A percentile compares a stretch with the other conserved stretches of the same genome.
These are phyloP conservation scores for Scomber colias DNA, from an alignment of 2,113 vertebrate genomes.

Conservation along the genomic window DNA sequence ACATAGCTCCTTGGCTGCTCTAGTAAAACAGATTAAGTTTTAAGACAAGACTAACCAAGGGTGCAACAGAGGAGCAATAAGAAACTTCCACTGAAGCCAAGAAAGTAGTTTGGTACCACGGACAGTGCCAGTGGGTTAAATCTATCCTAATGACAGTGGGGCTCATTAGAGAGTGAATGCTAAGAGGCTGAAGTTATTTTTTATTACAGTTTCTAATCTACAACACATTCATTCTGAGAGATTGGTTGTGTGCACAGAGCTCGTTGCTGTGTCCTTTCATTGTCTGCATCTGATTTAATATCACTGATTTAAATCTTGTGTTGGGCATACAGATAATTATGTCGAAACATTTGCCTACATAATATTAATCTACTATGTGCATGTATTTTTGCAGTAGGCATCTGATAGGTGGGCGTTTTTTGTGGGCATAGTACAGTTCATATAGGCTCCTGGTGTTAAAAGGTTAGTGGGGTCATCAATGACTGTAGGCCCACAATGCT, in stretches of 20 bases:
- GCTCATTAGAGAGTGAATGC: not conserved
- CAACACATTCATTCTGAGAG: not conserved
- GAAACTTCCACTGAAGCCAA: conserved; percentile 12
- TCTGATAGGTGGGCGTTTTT: not conserved
- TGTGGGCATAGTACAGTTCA: not conserved
- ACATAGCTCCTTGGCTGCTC: conserved; percentile 17
- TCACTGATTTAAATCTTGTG: conserved; percentile 4
- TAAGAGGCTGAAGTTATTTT: not conserved
- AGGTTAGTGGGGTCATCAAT: not conserved
- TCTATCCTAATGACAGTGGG: not conserved
- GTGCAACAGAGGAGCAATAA: not conserved
- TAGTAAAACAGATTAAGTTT: conserved; percentile 45
- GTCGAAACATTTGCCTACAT: too few relatives aligned
- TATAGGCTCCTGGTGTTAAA: not conserved
- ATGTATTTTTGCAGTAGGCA: not conserved
- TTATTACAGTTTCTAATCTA: not conserved
- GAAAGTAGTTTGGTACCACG: conserved; percentile 1
- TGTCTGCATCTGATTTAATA: conserved; percentile 11
- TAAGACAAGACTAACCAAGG: not conserved
- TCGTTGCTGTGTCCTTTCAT: conserved; percentile 2
- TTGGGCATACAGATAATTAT: not conserved
- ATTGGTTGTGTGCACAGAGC: not conserved
- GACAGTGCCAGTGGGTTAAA: not conserved
- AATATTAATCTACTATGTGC: too few relatives aligned
- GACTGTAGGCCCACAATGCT: not conserved